Evolutionary conservation across 1,140 invertebrate genomes (phyloP), one percentile per base, ranked within the genome.

Genomic region (Drosophila gunungcola): DNA sequence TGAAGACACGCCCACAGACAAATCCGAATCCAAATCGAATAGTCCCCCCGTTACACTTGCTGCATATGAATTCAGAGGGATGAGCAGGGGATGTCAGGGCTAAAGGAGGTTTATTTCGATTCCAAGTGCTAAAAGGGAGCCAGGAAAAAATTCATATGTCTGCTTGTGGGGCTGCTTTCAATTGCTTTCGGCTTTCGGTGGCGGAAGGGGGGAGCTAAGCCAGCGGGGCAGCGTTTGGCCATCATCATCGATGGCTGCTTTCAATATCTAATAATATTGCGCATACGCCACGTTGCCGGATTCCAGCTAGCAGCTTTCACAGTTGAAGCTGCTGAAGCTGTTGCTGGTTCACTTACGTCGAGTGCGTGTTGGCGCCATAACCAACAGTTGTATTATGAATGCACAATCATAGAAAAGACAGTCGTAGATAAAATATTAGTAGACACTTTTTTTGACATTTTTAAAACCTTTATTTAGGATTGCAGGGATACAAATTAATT

Each of bases 211-310:
- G 12, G 3, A 4, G 2, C 10, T 13, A 9, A 25, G 11, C 25
- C 29, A 39, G 53, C 12, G 62, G 55, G 41, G 43, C 51, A 57
- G 60, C 38, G 27, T 60, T 51, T 69, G 52, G 65, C 63, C 75
- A 68, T 60, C 73, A 60, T 60, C 60, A 78, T 88, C 83, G 75
- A 88, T 82, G 83, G 70, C 83, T 83, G 83, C 72, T 86, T 86
- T 86, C 83, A 86, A 86, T 86, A 86, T 88, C 79, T 83, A 79
- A 86, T 86, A 86, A 83, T 89, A 88, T 89, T 89, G 83, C 83
- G 79, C 75, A 86, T 86, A 86, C 84, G 83, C 83, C 73, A 76
- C 48, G 63, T 74, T 88, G 84, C 74, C 67, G 55, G 84, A 67
- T 62, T 64, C 41, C 34, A 64, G 62, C 42, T 43, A 21, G 38